Evolutionary conservation across 2,888 invertebrate species (phyloP), one percentile per base, ranked within the genome.

Genomic region (Lingula anatina): DNA sequence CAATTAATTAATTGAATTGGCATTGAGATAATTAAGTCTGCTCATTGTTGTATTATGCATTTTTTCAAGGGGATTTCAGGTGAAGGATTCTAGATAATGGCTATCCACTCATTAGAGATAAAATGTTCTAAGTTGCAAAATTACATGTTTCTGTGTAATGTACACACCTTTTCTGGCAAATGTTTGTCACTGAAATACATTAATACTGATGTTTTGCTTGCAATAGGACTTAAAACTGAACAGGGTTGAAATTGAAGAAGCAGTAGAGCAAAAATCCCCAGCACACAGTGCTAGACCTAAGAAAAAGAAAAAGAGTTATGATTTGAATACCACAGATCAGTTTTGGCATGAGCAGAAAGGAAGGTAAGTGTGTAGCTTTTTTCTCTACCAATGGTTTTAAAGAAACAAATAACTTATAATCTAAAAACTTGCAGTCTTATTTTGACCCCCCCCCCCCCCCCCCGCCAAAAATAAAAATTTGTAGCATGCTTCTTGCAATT

Each of bases 331-430:
- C 23, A 86, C 82, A 4, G 99, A 99, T 76, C 87, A 87, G 53
- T 88, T 99, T 70, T 99, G 99, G 99, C 80, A 82, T 25, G 84
- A 86, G 48, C 92, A 97, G 70, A 97, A 95, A 78, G 95, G 95
- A 24, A 90, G 74, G 77, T 78, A 50, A 40, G 49, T 18, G 18
- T 46, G 18, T 15, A 9, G 7, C 20, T n/a, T 23, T 5, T 4
- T 18, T 36, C 20, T 36, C 20, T 4, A n/a, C n/a, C 15, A n/a
- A 12, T 31, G 35, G 9, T n/a, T 31, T 9, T 9, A 31, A 31
- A 31, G 9, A 31, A 31, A 31, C n/a, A n/a, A n/a, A 31, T 12
- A 31, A 31, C 9, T 31, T 31, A 31, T 31, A 31, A 31, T 12
- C 35, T 31, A 31, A 9, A n/a, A 9, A 31, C 9, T n/a, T 31